These are phyloP conservation scores for Ceratosolen solmsi DNA, from an alignment of 1,140 invertebrate genomes.

Conservation along the genomic window DNA sequence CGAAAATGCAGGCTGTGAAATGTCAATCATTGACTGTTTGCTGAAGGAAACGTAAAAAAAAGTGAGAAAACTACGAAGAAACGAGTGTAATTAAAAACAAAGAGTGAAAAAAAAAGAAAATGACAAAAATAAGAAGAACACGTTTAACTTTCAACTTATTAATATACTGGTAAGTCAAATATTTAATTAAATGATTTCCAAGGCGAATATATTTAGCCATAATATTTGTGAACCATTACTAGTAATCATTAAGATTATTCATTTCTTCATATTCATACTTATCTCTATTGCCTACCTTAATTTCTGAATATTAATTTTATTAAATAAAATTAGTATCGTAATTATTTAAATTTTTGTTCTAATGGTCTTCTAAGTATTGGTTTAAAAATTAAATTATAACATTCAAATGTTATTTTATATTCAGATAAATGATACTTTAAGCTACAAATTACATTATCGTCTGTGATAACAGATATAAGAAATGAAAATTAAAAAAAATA, in stretches of 20 bases:
- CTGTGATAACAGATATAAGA: slow-evolving; percentile 24
- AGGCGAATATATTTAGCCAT: neutral
- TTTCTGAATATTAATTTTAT: neutral
- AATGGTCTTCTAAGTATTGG: neutral
- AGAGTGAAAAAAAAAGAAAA: neutral
- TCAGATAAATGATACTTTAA: slow-evolving; percentile 28
- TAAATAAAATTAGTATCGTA: too few species aligned
- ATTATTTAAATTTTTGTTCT: too few species aligned
- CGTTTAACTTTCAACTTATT: slow-evolving; percentile 12
- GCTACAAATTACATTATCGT: neutral
- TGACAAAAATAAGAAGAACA: neutral
- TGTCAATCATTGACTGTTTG: slow-evolving; percentile 15
- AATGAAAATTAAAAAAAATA: slow-evolving; percentile 41
- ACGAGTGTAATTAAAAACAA: neutral
- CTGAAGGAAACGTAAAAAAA: neutral
- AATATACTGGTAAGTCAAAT: slow-evolving; percentile 22
- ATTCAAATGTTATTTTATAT: slow-evolving; percentile 9
- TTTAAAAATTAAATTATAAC: neutral
- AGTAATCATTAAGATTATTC: slow-evolving; percentile 14
- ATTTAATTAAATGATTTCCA: slow-evolving; percentile 27
- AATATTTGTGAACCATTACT: neutral
- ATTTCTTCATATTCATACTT: neutral
- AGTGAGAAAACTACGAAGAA: neutral
- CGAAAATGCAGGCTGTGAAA: slow-evolving; percentile 12
- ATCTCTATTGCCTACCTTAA: neutral